Evolutionary conservation across 2,797 vertebrate species (phyloP).

Genomic region (Falco cherrug): DNA sequence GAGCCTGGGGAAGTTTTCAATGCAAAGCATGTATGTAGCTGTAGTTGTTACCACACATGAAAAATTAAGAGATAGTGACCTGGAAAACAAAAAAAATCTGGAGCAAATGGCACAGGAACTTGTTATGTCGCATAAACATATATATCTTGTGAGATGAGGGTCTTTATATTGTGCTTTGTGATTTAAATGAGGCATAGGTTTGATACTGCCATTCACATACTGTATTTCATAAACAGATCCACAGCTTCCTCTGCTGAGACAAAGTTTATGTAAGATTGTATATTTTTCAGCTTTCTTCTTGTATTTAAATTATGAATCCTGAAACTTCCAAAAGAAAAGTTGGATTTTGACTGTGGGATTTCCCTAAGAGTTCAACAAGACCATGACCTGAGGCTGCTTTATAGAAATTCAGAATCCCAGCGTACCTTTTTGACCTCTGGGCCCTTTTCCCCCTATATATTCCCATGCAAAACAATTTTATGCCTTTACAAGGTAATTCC

Average conservation of each 20-base stretch:
- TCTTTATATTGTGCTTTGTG: background rate
- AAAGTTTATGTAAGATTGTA: background rate
- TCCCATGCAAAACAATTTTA: background rate
- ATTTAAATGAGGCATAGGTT: background rate
- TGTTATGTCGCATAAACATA: background rate
- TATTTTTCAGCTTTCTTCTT: background rate
- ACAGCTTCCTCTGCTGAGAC: background rate
- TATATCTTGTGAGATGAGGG: background rate
- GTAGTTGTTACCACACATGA: background rate
- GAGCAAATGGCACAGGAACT: background rate
- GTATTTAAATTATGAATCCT: background rate
- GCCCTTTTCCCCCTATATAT: fast-evolving
- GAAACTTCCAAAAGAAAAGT: background rate
- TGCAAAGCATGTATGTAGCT: too few species aligned
- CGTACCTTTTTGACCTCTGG: background rate
- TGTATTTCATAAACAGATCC: background rate
- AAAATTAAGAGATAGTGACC: background rate
- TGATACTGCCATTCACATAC: background rate
- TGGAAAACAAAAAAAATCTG: background rate
- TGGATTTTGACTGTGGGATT: background rate
- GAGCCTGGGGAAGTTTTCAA: background rate
- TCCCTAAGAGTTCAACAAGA: background rate
- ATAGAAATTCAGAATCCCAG: background rate
- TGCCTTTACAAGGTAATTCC: background rate
- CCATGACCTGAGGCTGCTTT: background rate